phyloP scores from a whole-genome alignment of 2,113 vertebrate species.

The Eptesicus fuscus region DNA sequence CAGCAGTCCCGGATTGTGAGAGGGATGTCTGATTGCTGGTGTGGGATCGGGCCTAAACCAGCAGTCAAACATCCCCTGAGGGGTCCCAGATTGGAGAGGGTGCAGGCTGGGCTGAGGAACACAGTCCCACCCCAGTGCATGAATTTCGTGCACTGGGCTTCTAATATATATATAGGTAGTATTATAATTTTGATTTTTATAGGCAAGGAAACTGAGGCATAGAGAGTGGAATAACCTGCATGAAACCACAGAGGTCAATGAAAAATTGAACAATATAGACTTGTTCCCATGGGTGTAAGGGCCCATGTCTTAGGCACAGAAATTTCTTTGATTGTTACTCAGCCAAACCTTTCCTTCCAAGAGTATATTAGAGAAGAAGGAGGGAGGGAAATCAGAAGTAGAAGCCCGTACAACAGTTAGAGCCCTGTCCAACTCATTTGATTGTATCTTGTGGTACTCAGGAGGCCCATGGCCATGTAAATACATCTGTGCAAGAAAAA shows the following conservation, averaged over 20 bases:
- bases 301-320: neutral
- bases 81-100: no score
- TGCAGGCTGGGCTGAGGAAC: no score
- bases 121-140: no score
- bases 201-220: neutral
- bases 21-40: no score
- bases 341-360: neutral
- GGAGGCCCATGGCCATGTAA: neutral
- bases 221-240: neutral
- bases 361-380: neutral
- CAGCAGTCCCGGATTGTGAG: no score
- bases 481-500: neutral
- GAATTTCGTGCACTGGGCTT: no score
- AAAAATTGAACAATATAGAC: neutral
- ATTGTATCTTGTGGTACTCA: conserved; percentile 12
- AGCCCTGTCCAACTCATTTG: neutral
- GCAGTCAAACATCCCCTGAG: no score
- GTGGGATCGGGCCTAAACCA: no score
- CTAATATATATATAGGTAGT: neutral
- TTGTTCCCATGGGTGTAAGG: neutral
- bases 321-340: neutral
- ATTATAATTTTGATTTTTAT: neutral
- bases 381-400: neutral
- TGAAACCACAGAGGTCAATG: neutral
- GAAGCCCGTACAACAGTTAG: neutral